phyloP scores from a whole-genome alignment of 2,888 invertebrate genomes.

The Pocota personata region DNA sequence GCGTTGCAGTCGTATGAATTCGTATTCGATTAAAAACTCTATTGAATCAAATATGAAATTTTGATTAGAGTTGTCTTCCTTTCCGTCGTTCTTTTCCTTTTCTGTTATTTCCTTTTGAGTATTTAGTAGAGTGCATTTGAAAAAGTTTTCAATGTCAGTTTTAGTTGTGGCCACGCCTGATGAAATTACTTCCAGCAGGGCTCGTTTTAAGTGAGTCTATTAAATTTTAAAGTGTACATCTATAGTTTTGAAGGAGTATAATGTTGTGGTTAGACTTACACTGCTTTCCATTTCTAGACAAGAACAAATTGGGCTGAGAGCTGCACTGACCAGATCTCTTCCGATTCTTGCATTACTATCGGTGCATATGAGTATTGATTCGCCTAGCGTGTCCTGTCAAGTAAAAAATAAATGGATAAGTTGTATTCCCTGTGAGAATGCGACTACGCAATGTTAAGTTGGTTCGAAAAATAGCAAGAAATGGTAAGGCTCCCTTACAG shows the following conservation, averaged over 20 bases:
- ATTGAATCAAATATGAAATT: conserved; percentile 85
- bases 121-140: conserved; percentile 89
- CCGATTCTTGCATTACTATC: conserved; percentile 89
- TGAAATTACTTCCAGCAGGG: conserved; percentile 92
- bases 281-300: conserved; percentile 89
- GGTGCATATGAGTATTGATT: conserved; percentile 95
- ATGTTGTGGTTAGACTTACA: conserved; percentile 75
- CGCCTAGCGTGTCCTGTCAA: conserved; percentile 86
- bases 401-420: background rate
- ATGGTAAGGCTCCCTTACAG: too few relatives aligned
- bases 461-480: too few relatives aligned
- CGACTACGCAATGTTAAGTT: too few relatives aligned
- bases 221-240: background rate
- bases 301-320: conserved; percentile 90
- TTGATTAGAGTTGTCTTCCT: conserved; percentile 1
- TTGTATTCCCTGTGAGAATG: too few relatives aligned
- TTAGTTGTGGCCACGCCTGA: conserved; percentile 91
- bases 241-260: background rate
- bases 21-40: conserved; percentile 89
- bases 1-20: conserved; percentile 89
- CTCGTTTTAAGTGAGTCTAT: conserved; percentile 87
- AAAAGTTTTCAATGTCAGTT: conserved; percentile 89
- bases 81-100: conserved; percentile 9
- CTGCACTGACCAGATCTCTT: conserved; percentile 87
- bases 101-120: conserved; percentile 75